Evolutionary conservation across 2,797 vertebrate genomes (phyloP), one percentile per base, ranked within the genome.

Genomic region (Austrolebias charrua): DNA sequence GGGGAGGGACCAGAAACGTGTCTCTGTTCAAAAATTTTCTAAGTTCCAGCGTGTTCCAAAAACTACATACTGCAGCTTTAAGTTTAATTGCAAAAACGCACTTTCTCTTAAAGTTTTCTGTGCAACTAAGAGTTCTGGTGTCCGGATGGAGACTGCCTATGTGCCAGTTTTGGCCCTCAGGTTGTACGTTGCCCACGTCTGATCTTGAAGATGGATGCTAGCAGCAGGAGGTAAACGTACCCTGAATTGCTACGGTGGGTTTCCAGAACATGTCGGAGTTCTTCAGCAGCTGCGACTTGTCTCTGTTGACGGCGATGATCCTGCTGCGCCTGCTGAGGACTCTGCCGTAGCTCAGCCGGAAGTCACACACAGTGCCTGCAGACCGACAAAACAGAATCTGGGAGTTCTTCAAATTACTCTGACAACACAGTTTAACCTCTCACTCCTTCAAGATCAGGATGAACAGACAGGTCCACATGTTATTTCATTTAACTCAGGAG

Each of bases 231-330:
- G 16, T 28, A 20, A 63, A 83, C 82, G 69, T 77, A 96, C 95
- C 94, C 81, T 93, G 93, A 76, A 98, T 91, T 0, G 96, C 94
- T 18, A 96, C 69, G 13, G 91, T 92, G 6, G 96, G 95, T 75
- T 93, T 96, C 96, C 96, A 98, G 82, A 98, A 97, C 76, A 96
- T 89, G 40, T 95, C 95, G 0, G 95, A 94, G 81, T 98, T 98
- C 66, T 96, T 94, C 66, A 96, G 80, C 35, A 98, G 91, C 74
- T 97, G 96, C 2, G 75, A 85, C 20, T 80, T 92, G 60, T 96
- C 92, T 66, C 96, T 91, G 88, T 98, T 98, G 56, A 96, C 87
- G 0, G 94, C 91, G n/a, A 98, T 93, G 72, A 98, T 86, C 76
- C 91, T 93, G 81, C 95, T 95, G 28, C 86, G 86, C 48, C 91